Evolutionary conservation across 2,113 vertebrate species (phyloP), one percentile per base, ranked within the genome.

Genomic region (Corvus moneduloides): DNA sequence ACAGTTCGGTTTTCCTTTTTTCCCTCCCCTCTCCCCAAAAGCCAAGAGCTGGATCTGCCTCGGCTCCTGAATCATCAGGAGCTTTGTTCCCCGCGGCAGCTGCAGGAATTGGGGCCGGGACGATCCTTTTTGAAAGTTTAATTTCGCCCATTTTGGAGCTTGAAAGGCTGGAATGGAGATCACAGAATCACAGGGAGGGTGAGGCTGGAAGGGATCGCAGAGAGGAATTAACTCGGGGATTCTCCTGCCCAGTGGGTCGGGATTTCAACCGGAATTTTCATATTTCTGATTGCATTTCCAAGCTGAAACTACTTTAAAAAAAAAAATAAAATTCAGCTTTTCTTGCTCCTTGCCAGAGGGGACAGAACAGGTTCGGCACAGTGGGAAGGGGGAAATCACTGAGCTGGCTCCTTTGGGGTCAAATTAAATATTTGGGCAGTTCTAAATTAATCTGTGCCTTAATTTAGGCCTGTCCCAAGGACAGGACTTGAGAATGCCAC

Each of bases 11-110:
- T 81, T 55, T 54, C 21, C 35, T 55, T 75, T 59, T 30, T 63
- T 55, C 19, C 51, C 41, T 80, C 11, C 54, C 41, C 24, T 56
- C 59, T 90, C 51, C 75, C 56, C 3, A 58, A 69, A 41, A 86
- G 56, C 85, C 58, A 6, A n/a, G 79, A 64, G 91, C 71, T 88
- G 83, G 91, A 46, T 56, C 41, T 26, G 28, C 46, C 80, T 69
- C 1, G 23, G 22, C 68, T 94, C 93, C 93, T 80, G 86, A 92
- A 64, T 86, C 93, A 88, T 75, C 88, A 85, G 63, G 17, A 74
- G 59, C 64, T 83, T 94, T 95, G 94, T 92, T 74, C 58, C 74
- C 37, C n/a, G 5, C 20, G 6, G 49, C 89, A 94, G 93, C 93
- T 96, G 96, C 86, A 51, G 58, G 46, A 26, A 44, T n/a, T 48